Base-by-base conservation (phyloP, 2,113 vertebrate genomes). In the Panthera uncia region DNA sequence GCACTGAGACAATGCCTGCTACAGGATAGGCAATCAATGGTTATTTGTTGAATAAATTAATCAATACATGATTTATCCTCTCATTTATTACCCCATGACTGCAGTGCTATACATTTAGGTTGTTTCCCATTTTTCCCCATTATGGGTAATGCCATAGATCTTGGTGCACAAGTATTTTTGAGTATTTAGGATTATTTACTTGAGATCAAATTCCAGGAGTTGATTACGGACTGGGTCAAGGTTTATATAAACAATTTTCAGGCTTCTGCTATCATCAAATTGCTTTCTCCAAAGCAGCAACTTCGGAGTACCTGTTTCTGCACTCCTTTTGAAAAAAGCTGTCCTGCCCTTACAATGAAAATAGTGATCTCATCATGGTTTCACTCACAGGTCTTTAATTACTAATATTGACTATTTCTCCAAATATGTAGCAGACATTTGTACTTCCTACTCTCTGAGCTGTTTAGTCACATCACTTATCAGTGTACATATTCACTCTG, bases 151-250 rank as follows among this genome's bases (percentile, higher is more conserved):
- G 36, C 38, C 25, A 85, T 23, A 14, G 57, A 66, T 92, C 27
- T 85, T 74, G 78, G 41, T 76, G 33, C 52, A 81, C 29, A 78
- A 95, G 66, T 55, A 25, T 90, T 81, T 94, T 76, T 85, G 36
- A 78, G 11, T 27, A 86, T 50, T 93, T 89, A 69, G 79, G 27
- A 86, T 95, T 92, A 95, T 63, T 83, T 94, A 71, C 33, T 71
- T 94, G 31, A 8, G 25, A 92, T 88, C 41, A 94, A 88, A 61
- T 91, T 85, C 57, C 48, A 68, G 50, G 81, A 93, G 61, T 13
- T 90, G 69, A 94, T 48, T 45, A 31, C 80, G 65, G 94, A n/a
- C 79, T 76, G 14, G 27, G 13, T 69, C 73, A 78, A 38, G 7
- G 21, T 69, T 52, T 52, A 12, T n/a, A 87, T 52, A 92, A 84